A percentile compares a stretch with the other conserved stretches of the same genome.
Conservation (phyloP, 1,140 invertebrate genomes). For the Drosophila nasuta region DNA sequence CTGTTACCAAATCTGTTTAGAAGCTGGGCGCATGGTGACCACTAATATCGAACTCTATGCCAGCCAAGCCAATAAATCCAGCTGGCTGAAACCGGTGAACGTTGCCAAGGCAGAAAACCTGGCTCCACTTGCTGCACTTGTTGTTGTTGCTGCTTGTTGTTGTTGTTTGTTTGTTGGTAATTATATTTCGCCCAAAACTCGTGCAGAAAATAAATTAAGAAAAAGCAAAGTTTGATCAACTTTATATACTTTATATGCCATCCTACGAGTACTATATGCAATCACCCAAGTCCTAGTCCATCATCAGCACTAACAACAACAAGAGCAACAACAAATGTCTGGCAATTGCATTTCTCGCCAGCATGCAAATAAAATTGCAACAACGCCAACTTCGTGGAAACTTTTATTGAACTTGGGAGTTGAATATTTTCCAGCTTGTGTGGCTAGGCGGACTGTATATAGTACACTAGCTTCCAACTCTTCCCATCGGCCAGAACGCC, state of each 20-base stretch:
- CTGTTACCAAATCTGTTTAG: constrained; percentile 53
- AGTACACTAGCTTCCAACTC: background rate
- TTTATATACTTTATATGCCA: constrained; percentile 23
- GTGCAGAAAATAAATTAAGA: constrained; percentile 83
- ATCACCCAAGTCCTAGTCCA: constrained; percentile 30
- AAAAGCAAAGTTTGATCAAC: constrained; percentile 66
- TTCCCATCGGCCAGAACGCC: background rate
- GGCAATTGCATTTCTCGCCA: constrained; percentile 75
- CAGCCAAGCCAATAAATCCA: constrained; percentile 73
- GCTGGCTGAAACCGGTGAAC: constrained; percentile 41
- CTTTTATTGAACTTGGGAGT: constrained; percentile 83
- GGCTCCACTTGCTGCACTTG: constrained; percentile 23
- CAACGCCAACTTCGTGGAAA: constrained; percentile 64
- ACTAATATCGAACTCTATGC: constrained; percentile 74
- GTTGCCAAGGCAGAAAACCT: constrained; percentile 31
- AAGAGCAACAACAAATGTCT: constrained; percentile 43
- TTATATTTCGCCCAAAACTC: constrained; percentile 72
- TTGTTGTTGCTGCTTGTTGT: constrained; percentile 35
- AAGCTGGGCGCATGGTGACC: constrained; percentile 44
- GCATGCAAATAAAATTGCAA: constrained; percentile 80
- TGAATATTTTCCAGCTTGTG: constrained; percentile 48
- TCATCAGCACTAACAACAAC: constrained; percentile 38
- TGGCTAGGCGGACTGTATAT: background rate
- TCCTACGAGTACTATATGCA: constrained; percentile 16
- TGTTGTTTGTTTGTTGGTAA: constrained; percentile 60